Base-by-base conservation (phyloP, 2,888 invertebrate species). In the Protonemura montana region DNA sequence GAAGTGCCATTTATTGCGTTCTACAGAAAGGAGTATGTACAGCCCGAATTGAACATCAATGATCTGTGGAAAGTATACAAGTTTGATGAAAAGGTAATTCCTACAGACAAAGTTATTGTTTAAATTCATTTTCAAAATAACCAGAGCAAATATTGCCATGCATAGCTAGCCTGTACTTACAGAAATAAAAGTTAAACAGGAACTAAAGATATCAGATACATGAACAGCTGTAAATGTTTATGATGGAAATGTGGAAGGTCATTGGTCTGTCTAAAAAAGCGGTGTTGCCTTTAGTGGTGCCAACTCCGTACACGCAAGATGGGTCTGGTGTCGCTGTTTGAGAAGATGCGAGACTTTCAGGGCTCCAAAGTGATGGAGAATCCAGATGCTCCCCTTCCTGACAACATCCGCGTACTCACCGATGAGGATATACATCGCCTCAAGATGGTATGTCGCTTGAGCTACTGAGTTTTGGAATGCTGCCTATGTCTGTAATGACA, bases 1-100 rank as follows among this genome's bases (percentile, higher is more conserved):
- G 99, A 99, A 92, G 98, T 99, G 78, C 99, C 99, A 0, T 99
- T 99, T 91, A 99, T 99, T 89, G 98, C 98, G 0, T 99, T 98
- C 92, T 99, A 99, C 91, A 94, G 99, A 30, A 99, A 99, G 91
- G 99, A 99, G 91, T 98, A 98, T 89, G 98, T 99, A 0, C 96
- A 97, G 89, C 98, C 98, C 0, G 98, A 99, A 90, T 92, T 99
- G 28, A 97, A 95, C 89, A 97, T 98, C 85, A 97, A 97, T 89
- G 99, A 99, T 90, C 92, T 99, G 41, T 99, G 99, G 99, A 97
- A 97, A 90, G 96, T 99, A n/a, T 99, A 98, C 92, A 96, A 97
- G 90, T 98, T 94, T 91, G 99, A 99, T 91, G 98, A 97, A 85
- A 97, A 97, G 93, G 95, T 95, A 90, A 89, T n/a, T n/a, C n/a